A percentile compares a stretch with the other conserved stretches of the same genome.
These are phyloP conservation scores for Enoplosus armatus DNA, from an alignment of 2,797 vertebrate species.

Conservation along the genomic window DNA sequence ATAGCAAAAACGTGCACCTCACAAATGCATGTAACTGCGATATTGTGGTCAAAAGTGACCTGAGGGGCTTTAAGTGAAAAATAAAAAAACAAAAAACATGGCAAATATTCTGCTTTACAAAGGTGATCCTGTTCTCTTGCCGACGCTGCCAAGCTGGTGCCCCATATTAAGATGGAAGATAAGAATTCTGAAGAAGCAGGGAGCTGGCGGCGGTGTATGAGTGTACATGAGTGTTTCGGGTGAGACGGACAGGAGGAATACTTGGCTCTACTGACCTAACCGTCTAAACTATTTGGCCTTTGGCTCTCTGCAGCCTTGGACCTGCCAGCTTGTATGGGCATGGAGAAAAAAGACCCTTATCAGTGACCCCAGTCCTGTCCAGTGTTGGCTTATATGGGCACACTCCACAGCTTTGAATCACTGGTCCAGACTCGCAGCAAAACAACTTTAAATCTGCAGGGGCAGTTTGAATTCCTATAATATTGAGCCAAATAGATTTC, in stretches of 20 bases:
- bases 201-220: slow-evolving; percentile 10
- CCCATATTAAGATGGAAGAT: slow-evolving; percentile 61
- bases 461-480: slow-evolving; percentile 7
- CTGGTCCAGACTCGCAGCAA: slow-evolving; percentile 29
- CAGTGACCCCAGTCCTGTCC: slow-evolving; percentile 52
- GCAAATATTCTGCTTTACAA: slow-evolving; percentile 60
- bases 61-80: slow-evolving; percentile 42
- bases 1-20: background rate
- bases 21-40: slow-evolving; percentile 14
- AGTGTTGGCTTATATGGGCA: slow-evolving; percentile 58
- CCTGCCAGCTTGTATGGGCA: slow-evolving; percentile 41
- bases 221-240: slow-evolving; percentile 31
- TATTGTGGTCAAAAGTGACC: slow-evolving; percentile 39
- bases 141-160: slow-evolving; percentile 35
- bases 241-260: slow-evolving; percentile 29
- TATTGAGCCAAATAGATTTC: slow-evolving; percentile 11
- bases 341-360: slow-evolving; percentile 50
- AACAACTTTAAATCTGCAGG: slow-evolving; percentile 33
- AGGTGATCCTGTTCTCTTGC: slow-evolving; percentile 66
- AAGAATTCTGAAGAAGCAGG: slow-evolving; percentile 36
- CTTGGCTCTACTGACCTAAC: slow-evolving; percentile 55
- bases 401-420: slow-evolving; percentile 18
- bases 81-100: slow-evolving; percentile 38
- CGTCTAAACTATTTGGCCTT: slow-evolving; percentile 58
- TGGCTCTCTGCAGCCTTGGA: slow-evolving; percentile 41